phyloP scores from a whole-genome alignment of 2,888 invertebrate species.

The Philhelius pedissequus region DNA sequence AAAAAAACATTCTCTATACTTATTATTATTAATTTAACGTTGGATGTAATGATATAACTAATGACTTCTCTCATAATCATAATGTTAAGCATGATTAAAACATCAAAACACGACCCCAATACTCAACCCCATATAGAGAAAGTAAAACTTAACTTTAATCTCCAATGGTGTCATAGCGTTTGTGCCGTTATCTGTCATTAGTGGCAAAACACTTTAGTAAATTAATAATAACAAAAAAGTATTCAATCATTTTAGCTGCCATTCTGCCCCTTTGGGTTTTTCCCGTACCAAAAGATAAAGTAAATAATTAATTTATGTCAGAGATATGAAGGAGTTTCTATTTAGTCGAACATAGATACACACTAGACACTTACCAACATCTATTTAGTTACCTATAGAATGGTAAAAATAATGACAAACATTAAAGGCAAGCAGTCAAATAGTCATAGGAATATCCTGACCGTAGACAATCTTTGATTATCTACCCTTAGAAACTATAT shows the following conservation, averaged over 20 bases:
- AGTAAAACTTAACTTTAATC: not conserved
- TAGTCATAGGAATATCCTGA: not conserved
- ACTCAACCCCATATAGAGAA: too few species aligned
- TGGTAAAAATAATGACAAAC: not conserved
- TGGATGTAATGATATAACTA: too few species aligned
- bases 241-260: not conserved
- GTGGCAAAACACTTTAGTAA: not conserved
- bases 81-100: too few species aligned
- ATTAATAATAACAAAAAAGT: not conserved
- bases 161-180: not conserved
- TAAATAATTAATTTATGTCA: not conserved
- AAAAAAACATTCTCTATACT: too few species aligned
- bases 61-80: too few species aligned
- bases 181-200: not conserved
- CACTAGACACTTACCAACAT: too few species aligned
- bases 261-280: not conserved
- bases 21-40: too few species aligned
- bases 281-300: not conserved
- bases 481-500: not conserved
- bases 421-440: not conserved
- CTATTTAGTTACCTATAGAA: not conserved
- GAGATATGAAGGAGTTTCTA: not conserved
- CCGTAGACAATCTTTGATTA: not conserved
- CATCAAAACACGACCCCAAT: too few species aligned
- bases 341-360: not conserved